Evolutionary conservation across 37 sponge, comb jelly and placozoan species (phyloP), one percentile per base, ranked within the genome.

Genomic region (Theonella swinhoei): DNA sequence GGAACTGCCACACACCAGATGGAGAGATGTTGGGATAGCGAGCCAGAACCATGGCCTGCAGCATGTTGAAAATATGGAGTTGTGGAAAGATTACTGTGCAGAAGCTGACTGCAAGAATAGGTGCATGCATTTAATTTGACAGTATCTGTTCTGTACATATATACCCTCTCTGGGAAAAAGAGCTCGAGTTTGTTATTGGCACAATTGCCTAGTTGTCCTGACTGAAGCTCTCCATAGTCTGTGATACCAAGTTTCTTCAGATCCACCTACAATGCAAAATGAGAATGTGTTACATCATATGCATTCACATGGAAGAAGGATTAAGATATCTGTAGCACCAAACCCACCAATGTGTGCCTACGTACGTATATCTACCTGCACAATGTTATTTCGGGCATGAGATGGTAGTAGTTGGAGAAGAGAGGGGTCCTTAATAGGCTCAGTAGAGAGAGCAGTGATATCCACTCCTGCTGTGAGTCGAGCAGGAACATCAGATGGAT

Each of bases 111-210:
- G n/a, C n/a, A n/a, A n/a, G n/a, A n/a, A n/a, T n/a, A n/a, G n/a
- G n/a, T n/a, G n/a, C n/a, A n/a, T n/a, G n/a, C n/a, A n/a, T n/a
- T n/a, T n/a, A n/a, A n/a, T n/a, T n/a, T n/a, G n/a, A n/a, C n/a
- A n/a, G n/a, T n/a, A n/a, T n/a, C n/a, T n/a, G n/a, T n/a, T n/a
- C n/a, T n/a, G n/a, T n/a, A n/a, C n/a, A n/a, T n/a, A n/a, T 14
- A 11, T 70, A 85, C 86, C 37, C 40, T 68, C 29, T 68, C 62
- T 0, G 61, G 47, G 39, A 64, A 78, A 32, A 78, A 85, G 14
- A 78, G 38, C 65, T 85, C 86, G 70, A 85, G 72, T 69, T 85
- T 85, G 73, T 78, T 68, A n/a, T 85, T 85, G 70, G 71, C 71
- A 81, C 86, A 85, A 59, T 34, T 41, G 31, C 79, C 79, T 28